These are phyloP conservation scores for Cherax quadricarinatus DNA, from an alignment of 1,140 invertebrate genomes.

Conservation along the genomic window DNA sequence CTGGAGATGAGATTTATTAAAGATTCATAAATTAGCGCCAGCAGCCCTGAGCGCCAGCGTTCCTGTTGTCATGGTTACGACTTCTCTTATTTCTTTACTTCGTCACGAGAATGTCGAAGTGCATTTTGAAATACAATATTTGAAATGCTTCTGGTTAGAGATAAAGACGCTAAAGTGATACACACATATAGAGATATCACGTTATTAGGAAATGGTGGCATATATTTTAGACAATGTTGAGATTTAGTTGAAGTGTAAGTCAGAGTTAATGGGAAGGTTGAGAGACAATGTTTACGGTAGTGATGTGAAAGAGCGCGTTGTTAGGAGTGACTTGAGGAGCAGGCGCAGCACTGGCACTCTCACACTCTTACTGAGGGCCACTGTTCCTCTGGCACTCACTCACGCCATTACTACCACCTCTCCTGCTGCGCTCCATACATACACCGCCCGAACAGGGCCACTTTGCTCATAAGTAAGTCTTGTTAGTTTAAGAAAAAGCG, in stretches of 20 bases:
- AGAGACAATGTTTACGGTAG: constrained; percentile 56
- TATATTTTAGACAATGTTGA: too few species aligned
- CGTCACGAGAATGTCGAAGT: too few species aligned
- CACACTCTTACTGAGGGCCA: background rate
- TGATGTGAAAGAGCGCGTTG: constrained; percentile 61
- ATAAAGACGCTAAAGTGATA: too few species aligned
- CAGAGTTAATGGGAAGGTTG: background rate
- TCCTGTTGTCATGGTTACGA: constrained; percentile 29
- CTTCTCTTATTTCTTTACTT: too few species aligned
- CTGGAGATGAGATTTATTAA: background rate
- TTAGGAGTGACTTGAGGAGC: constrained; percentile 18
- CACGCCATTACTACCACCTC: background rate
- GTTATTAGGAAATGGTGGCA: too few species aligned
- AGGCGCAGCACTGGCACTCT: too few species aligned
- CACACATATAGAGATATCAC: too few species aligned
- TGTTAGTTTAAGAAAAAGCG: too few species aligned
- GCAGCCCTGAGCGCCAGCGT: background rate
- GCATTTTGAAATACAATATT: too few species aligned
- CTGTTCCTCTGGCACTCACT: constrained; percentile 27
- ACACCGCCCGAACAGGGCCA: background rate
- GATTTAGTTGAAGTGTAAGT: background rate
- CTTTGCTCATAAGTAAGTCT: background rate
- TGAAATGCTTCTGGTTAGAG: too few species aligned
- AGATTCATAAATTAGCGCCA: background rate
- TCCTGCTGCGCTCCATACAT: background rate